Percentiles rank a stretch among this genome's conserved stretches.
phyloP scores from a whole-genome alignment of 30 jellyfish, hydroid and myxozoan species.

The Hydractinia echinata region DNA sequence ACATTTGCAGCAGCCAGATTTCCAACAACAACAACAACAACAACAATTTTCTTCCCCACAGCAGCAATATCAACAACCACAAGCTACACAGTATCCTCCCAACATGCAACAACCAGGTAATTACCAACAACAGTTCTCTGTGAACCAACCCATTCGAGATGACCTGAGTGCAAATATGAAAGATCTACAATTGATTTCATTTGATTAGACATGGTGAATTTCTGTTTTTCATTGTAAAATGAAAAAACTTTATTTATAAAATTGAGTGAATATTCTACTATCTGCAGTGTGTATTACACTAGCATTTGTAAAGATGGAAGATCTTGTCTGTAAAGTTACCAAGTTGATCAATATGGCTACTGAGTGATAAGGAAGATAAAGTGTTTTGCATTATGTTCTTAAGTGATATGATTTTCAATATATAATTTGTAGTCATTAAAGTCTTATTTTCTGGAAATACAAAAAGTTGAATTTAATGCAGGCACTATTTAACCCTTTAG shows the following conservation, averaged over 20 bases:
- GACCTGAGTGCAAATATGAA: constrained; percentile 31
- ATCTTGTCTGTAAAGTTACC: too few relatives aligned
- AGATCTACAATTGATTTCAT: constrained; percentile 43
- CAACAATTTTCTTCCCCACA: constrained; percentile 26
- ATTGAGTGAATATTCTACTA: neutral
- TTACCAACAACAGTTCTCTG: constrained; percentile 21
- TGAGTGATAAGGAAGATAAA: too few relatives aligned
- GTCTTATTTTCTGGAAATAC: too few relatives aligned
- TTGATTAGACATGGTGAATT: constrained; percentile 7
- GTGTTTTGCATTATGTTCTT: too few relatives aligned
- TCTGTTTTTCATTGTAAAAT: neutral
- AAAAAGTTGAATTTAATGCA: too few relatives aligned
- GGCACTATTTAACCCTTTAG: too few relatives aligned
- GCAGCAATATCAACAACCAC: constrained; percentile 19
- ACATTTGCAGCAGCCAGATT: constrained; percentile 23
- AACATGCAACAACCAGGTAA: neutral
- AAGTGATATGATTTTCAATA: too few relatives aligned
- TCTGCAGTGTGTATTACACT: neutral
- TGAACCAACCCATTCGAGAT: neutral
- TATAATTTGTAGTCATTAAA: too few relatives aligned
- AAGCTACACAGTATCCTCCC: constrained; percentile 17
- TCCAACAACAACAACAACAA: constrained; percentile 24
- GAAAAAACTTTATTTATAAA: neutral
- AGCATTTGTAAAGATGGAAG: too few relatives aligned
- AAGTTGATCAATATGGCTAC: too few relatives aligned